A percentile compares a stretch with the other conserved stretches of the same genome.
phyloP scores from a whole-genome alignment of 2,888 invertebrate genomes.

The Hypercompe scribonia region DNA sequence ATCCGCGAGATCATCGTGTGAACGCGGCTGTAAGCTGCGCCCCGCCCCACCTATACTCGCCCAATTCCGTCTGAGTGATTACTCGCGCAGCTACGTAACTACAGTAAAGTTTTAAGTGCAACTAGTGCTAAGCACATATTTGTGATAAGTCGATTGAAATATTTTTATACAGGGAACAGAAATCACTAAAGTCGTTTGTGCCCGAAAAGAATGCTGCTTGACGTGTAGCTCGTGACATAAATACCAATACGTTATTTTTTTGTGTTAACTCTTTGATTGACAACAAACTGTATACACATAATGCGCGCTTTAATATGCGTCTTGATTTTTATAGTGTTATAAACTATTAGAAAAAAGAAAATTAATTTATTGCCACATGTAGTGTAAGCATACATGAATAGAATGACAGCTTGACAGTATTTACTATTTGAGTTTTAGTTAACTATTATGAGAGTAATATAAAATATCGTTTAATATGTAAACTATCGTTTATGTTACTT shows the following conservation, averaged over 20 bases:
- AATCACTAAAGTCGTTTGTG: slow-evolving; percentile 33
- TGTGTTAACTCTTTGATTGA: slow-evolving; percentile 20
- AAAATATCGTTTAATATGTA: too few relatives aligned
- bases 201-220: slow-evolving; percentile 34
- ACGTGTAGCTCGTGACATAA: slow-evolving; percentile 33
- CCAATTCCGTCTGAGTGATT: slow-evolving; percentile 6
- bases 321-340: slow-evolving; percentile 6
- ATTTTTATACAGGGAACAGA: slow-evolving; percentile 51
- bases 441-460: neutral
- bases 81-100: slow-evolving; percentile 30
- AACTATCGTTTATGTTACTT: neutral
- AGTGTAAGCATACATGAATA: neutral
- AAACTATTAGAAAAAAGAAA: neutral
- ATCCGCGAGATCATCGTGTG: slow-evolving; percentile 98
- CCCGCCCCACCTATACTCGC: slow-evolving; percentile 8
- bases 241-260: slow-evolving; percentile 29
- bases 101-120: slow-evolving; percentile 33
- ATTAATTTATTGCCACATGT: slow-evolving; percentile 18
- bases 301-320: neutral
- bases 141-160: slow-evolving; percentile 49
- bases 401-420: neutral
- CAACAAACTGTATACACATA: neutral
- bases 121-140: slow-evolving; percentile 39
- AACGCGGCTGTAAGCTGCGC: slow-evolving; percentile 58
- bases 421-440: neutral